phyloP scores from a whole-genome alignment of 2,113 vertebrate species.

The Capra hircus region DNA sequence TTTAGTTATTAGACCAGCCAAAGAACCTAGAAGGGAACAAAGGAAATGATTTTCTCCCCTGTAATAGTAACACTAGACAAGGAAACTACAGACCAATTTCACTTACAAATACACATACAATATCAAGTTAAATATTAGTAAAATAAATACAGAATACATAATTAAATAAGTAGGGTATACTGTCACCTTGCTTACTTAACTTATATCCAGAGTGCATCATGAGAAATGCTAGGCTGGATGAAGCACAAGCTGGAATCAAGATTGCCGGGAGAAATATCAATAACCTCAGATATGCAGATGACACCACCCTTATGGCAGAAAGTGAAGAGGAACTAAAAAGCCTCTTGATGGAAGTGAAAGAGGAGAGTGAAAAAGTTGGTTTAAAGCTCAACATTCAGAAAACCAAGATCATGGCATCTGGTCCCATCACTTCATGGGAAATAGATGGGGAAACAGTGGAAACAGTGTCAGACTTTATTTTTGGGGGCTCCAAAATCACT shows the following conservation, averaged over 20 bases:
- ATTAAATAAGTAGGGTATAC: background rate
- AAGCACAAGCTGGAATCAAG: background rate
- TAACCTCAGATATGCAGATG: background rate
- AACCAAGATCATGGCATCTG: background rate
- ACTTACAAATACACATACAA: background rate
- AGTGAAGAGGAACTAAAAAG: background rate
- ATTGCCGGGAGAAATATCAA: background rate
- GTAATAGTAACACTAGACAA: background rate
- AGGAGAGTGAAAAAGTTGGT: background rate
- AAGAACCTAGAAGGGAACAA: background rate
- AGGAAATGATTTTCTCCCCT: background rate
- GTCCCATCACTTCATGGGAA: background rate
- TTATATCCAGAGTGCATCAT: background rate
- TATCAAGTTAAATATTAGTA: background rate
- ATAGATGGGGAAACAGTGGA: background rate
- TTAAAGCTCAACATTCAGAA: background rate
- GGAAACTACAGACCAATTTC: background rate
- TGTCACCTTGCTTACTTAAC: background rate
- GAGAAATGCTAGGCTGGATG: background rate
- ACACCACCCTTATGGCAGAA: background rate
- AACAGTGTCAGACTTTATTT: background rate
- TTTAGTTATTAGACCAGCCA: background rate
- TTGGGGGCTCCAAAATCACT: accelerated
- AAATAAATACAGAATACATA: background rate
- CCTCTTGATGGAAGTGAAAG: background rate